A percentile compares a stretch with the other conserved stretches of the same genome.
These are phyloP conservation scores for Pavo muticus DNA, from an alignment of 2,113 vertebrate species.

Conservation along the genomic window DNA sequence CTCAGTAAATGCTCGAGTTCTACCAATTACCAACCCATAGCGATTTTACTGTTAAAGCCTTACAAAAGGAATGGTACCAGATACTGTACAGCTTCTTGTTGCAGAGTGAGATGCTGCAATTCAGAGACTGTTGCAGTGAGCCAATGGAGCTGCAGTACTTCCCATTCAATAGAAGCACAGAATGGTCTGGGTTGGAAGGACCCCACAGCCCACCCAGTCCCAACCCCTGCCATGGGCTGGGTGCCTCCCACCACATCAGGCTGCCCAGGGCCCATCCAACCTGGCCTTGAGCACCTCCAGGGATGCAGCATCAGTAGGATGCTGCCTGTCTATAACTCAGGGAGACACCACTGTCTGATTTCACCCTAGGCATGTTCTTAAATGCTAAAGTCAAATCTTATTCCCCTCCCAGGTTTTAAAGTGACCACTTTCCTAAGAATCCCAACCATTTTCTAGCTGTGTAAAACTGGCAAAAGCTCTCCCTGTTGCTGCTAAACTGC, in stretches of 20 bases:
- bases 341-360: background rate
- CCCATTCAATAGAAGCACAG: background rate
- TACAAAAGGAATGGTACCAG: background rate
- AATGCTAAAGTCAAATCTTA: background rate
- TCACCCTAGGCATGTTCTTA: background rate
- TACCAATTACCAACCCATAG: background rate
- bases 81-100: background rate
- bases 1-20: background rate
- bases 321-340: background rate
- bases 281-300: too few relatives aligned
- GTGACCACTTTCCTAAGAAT: background rate
- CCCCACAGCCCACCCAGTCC: too few relatives aligned
- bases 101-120: background rate
- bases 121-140: background rate
- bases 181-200: too few relatives aligned
- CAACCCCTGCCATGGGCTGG: too few relatives aligned
- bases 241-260: too few relatives aligned
- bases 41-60: background rate
- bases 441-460: background rate
- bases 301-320: rapidly evolving
- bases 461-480: background rate
- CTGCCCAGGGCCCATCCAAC: too few relatives aligned
- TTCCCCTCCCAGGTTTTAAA: background rate
- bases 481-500: background rate
- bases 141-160: background rate